Percentiles rank a stretch among this genome's conserved stretches.
These are phyloP conservation scores for Labrus mixtus DNA, from an alignment of 2,113 vertebrate species.

Conservation along the genomic window DNA sequence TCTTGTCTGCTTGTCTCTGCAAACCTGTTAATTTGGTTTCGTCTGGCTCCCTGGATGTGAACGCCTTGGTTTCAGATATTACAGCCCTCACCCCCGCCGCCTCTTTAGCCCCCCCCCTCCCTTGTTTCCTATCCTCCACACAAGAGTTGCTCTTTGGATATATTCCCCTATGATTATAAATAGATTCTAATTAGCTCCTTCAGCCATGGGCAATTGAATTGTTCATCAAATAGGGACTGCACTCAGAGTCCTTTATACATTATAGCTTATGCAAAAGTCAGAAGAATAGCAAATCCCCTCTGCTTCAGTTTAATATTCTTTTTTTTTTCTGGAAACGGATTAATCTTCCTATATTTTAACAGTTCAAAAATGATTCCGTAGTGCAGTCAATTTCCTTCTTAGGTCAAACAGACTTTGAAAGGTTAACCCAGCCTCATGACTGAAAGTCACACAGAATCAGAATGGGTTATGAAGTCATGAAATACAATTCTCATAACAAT, in stretches of 20 bases:
- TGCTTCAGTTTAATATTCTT: constrained; percentile 45
- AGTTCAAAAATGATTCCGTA: constrained; percentile 48
- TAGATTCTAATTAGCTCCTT: constrained; percentile 82
- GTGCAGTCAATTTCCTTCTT: constrained; percentile 45
- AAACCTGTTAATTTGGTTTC: constrained; percentile 54
- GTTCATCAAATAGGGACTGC: constrained; percentile 71
- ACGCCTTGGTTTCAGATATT: constrained; percentile 50
- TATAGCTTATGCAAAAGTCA: constrained; percentile 64
- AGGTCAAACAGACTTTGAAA: constrained; percentile 26
- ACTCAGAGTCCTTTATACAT: constrained; percentile 63
- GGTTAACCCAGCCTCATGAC: constrained; percentile 34
- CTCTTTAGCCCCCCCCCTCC: constrained; percentile 30
- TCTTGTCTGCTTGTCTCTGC: constrained; percentile 6
- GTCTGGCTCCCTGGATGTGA: constrained; percentile 35
- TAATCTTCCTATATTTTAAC: constrained; percentile 56
- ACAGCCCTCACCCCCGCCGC: constrained; percentile 1
- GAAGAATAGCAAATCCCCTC: constrained; percentile 66
- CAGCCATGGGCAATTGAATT: constrained; percentile 77
- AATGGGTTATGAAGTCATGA: neutral
- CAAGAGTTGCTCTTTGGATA: constrained; percentile 66
- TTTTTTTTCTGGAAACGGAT: constrained; percentile 39
- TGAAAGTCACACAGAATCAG: constrained; percentile 21
- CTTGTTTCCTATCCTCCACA: constrained; percentile 31
- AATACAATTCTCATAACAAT: neutral
- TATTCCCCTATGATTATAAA: constrained; percentile 80